Evolutionary conservation across 2,888 invertebrate species (phyloP), one percentile per base, ranked within the genome.

Genomic region (Dryococelus australis): DNA sequence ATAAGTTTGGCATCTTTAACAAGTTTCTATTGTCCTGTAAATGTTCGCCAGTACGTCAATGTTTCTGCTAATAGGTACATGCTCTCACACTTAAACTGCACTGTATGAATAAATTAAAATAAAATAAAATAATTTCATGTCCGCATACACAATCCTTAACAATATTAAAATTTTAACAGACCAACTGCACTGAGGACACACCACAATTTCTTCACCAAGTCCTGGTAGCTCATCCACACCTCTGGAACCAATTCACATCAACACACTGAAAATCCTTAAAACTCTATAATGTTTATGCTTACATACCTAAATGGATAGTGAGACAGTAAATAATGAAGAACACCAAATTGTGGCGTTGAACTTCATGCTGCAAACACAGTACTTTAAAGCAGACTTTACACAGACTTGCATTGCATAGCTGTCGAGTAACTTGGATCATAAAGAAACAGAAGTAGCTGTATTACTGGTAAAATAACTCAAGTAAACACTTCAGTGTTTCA

Each of bases 141-240:
- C 28, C 43, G 28, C 28, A n/a, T 83, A 65, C 65, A 65, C 65
- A 65, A 13, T 83, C 20, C 43, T 83, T 83, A 83, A 83, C 83
- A 28, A 26, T 83, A 83, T 83, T 83, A 83, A 83, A 83, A 83
- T 83, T 83, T 83, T 43, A 83, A 83, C 83, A 83, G 16, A 83
- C 43, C 20, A 83, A 83, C 83, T 83, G 43, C 83, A 28, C 10
- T 35, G 43, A 83, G 16, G 16, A 1, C 83, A 83, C 43, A 35
- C 43, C 35, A 83, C n/a, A 9, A 65, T 47, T 79, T 79, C 83
- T 83, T 83, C 28, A 83, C 20, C 65, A 65, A 65, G 65, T 65
- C n/a, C 65, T n/a, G 65, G 24, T 24, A 20, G n/a, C 24, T 65
- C n/a, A 65, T 65, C 24, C 65, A 65, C 24, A 6, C 20, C n/a